phyloP scores from a whole-genome alignment of 1,140 invertebrate species.

The Calephelis virginiensis region DNA sequence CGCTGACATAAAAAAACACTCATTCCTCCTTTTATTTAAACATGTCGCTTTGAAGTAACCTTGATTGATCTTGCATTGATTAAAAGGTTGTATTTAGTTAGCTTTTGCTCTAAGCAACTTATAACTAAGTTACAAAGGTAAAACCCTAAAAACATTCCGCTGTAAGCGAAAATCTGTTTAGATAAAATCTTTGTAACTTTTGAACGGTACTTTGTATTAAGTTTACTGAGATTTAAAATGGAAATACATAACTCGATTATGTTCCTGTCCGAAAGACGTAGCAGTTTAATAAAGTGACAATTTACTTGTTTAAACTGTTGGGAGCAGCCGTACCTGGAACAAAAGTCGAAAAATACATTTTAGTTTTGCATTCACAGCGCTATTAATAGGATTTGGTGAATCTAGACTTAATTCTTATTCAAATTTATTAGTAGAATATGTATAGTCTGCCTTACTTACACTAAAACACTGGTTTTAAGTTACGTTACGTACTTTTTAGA shows the following conservation, averaged over 20 bases:
- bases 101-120: conserved; percentile 50
- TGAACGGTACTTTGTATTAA: conserved; percentile 60
- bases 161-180: conserved; percentile 66
- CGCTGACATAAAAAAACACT: no score
- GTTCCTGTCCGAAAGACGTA: conserved; percentile 28
- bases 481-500: no score
- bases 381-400: no score
- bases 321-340: conserved; percentile 19
- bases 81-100: conserved; percentile 42
- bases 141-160: conserved; percentile 63
- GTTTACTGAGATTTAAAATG: conserved; percentile 55
- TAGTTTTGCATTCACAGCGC: neutral
- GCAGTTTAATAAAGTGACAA: conserved; percentile 13
- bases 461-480: no score
- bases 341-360: neutral
- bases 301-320: conserved; percentile 24
- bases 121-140: conserved; percentile 58
- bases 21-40: no score
- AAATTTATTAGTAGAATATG: no score
- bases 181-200: conserved; percentile 64
- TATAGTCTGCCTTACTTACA: no score
- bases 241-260: conserved; percentile 44
- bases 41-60: conserved; percentile 23
- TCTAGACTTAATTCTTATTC: no score
- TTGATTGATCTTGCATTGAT: conserved; percentile 43